Percentiles rank a stretch among this genome's conserved stretches.
These are phyloP conservation scores for Gadus chalcogrammus DNA, from an alignment of 2,113 vertebrate genomes.

Conservation along the genomic window DNA sequence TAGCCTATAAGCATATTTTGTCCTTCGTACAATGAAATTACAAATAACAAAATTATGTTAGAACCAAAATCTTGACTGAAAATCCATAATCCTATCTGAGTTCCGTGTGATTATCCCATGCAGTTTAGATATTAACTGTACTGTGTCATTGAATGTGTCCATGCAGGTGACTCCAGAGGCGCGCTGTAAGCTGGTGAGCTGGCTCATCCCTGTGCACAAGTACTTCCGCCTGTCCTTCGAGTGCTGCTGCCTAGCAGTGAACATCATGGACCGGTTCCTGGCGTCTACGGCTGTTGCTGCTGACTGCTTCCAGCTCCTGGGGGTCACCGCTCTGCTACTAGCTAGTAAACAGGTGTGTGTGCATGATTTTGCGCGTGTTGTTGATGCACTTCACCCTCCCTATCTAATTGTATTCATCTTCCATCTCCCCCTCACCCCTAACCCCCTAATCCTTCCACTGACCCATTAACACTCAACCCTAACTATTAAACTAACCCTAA, in stretches of 20 bases:
- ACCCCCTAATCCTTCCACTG: too few species aligned
- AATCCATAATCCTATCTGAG: too few species aligned
- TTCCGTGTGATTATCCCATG: too few species aligned
- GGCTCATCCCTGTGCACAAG: slow-evolving; percentile 86
- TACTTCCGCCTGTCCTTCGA: slow-evolving; percentile 86
- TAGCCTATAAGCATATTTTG: too few species aligned
- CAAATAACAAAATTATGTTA: too few species aligned
- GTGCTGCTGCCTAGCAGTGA: slow-evolving; percentile 85
- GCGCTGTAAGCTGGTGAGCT: slow-evolving; percentile 88
- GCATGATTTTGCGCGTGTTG: not conserved
- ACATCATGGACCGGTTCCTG: slow-evolving; percentile 90
- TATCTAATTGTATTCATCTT: not conserved
- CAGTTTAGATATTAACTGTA: not conserved
- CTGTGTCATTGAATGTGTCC: not conserved
- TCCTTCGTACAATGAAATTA: too few species aligned
- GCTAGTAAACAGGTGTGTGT: slow-evolving; percentile 87
- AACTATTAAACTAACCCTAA: too few species aligned
- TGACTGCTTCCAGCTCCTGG: slow-evolving; percentile 95
- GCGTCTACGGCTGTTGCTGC: slow-evolving; percentile 82
- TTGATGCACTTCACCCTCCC: too few species aligned
- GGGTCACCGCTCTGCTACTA: slow-evolving; percentile 85
- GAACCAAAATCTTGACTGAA: too few species aligned
- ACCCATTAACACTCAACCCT: too few species aligned
- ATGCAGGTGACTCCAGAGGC: slow-evolving; percentile 84
- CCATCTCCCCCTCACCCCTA: too few species aligned